A percentile compares a stretch with the other conserved stretches of the same genome.
Conservation (phyloP, 2,113 vertebrate species). For the Bos taurus region ARS-UCD2.0 NC_037332.1:69490501-69491000, state of each 20-base stretch:
- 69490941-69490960: slow-evolving; percentile 64
- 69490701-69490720: neutral
- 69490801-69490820: slow-evolving; percentile 59
- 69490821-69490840: slow-evolving; percentile 63
- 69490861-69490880: slow-evolving; percentile 64
- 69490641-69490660: neutral
- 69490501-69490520: neutral
- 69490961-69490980: slow-evolving; percentile 71
- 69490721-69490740: slow-evolving; percentile 21
- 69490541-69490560: neutral
- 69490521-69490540: neutral
- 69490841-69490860: slow-evolving; percentile 56
- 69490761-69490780: slow-evolving; percentile 62
- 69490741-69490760: neutral
- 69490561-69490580: neutral
- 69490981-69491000: slow-evolving; percentile 75
- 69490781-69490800: slow-evolving; percentile 62
- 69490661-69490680: neutral
- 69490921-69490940: slow-evolving; percentile 68
- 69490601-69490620: neutral
- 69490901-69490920: slow-evolving; percentile 59
- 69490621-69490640: neutral
- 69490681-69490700: slow-evolving; percentile 50
- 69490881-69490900: slow-evolving; percentile 51
- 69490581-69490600: slow-evolving; percentile 23